Conservation (phyloP, 2,113 vertebrate genomes). For the Strigops habroptila region DNA sequence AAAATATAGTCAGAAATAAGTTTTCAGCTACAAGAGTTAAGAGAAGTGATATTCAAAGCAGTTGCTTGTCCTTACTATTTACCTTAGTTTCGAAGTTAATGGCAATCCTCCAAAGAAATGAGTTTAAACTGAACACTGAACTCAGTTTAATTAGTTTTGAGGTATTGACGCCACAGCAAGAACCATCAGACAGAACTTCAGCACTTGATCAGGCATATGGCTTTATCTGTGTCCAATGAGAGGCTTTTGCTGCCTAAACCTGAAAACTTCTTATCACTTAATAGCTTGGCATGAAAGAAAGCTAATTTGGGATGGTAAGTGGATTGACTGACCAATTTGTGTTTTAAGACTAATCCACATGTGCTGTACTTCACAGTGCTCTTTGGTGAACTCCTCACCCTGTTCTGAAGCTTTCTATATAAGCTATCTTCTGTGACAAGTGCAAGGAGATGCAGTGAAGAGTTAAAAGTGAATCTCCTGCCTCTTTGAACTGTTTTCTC, state of each 20-base stretch:
- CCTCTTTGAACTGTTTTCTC: conserved; percentile 85
- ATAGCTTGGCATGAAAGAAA: conserved; percentile 41
- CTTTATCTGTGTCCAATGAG: not conserved
- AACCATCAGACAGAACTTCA: conserved; percentile 41
- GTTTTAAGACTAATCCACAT: conserved; percentile 44
- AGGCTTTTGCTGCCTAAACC: conserved; percentile 44
- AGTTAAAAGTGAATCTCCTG: conserved; percentile 81
- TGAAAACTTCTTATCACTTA: conserved; percentile 59
- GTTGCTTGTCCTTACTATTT: conserved; percentile 21
- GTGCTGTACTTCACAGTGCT: conserved; percentile 31
- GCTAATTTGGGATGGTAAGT: conserved; percentile 34
- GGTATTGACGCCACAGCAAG: conserved; percentile 26
- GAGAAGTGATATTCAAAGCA: not conserved
- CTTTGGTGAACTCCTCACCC: conserved; percentile 66
- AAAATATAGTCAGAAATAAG: conserved; percentile 3
- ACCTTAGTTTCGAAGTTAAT: conserved; percentile 3
- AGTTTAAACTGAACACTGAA: conserved; percentile 40
- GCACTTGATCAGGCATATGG: conserved; percentile 17
- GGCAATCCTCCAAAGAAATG: conserved; percentile 6
- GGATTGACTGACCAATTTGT: conserved; percentile 48
- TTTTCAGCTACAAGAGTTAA: not conserved
- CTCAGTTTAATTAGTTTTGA: conserved; percentile 56
- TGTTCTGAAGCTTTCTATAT: conserved; percentile 42
- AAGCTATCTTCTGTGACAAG: conserved; percentile 69
- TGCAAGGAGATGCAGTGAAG: conserved; percentile 73